These are phyloP conservation scores for Ceyx margarethae DNA, from an alignment of 2,113 vertebrate genomes.

Conservation along the genomic window DNA sequence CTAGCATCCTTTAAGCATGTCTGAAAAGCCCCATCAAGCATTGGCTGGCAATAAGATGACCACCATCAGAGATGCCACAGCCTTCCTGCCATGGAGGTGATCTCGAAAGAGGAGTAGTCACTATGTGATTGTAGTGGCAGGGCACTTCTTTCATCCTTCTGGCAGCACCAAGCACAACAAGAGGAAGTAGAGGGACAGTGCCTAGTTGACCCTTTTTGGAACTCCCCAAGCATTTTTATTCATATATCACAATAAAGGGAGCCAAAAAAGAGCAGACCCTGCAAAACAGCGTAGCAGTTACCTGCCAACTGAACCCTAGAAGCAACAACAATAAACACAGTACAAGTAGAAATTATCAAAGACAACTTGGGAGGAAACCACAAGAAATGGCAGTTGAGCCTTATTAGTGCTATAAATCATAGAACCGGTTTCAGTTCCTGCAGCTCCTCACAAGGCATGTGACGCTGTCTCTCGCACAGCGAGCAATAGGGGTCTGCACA, in stretches of 20 bases:
- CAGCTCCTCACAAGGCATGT: constrained; percentile 46
- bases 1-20: background rate
- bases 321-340: constrained; percentile 29
- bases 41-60: background rate
- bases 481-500: constrained; percentile 53
- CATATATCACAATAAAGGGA: background rate
- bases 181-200: background rate
- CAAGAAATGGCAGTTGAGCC: constrained; percentile 67
- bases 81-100: background rate
- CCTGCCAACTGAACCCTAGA: constrained; percentile 35
- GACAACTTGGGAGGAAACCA: constrained; percentile 70
- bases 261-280: background rate
- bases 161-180: background rate
- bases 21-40: background rate
- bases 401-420: constrained; percentile 78
- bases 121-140: background rate
- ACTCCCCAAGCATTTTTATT: background rate
- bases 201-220: background rate
- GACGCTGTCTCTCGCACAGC: constrained; percentile 40
- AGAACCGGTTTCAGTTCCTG: constrained; percentile 59
- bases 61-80: background rate
- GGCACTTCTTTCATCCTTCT: background rate
- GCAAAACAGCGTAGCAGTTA: constrained; percentile 11
- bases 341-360: constrained; percentile 44
- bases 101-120: background rate